phyloP scores from a whole-genome alignment of 1,140 invertebrate genomes.

The Heliconius hewitsoni region DNA sequence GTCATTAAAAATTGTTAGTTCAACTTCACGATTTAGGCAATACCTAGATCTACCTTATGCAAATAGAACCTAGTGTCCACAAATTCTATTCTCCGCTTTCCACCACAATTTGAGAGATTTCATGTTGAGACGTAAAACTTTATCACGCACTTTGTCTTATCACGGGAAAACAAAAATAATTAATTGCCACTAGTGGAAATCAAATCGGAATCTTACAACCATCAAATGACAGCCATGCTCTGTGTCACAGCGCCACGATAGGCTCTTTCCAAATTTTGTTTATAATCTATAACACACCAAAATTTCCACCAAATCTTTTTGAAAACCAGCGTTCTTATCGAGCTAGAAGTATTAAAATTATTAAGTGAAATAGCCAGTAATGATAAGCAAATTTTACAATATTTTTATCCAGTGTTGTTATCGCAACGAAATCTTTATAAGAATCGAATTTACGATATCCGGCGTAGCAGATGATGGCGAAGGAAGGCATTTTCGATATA shows the following conservation, averaged over 20 bases:
- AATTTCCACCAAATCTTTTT: too few species aligned
- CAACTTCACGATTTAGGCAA: not conserved
- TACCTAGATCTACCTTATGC: too few species aligned
- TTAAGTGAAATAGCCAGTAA: too few species aligned
- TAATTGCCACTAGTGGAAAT: not conserved
- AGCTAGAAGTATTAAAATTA: too few species aligned
- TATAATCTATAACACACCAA: too few species aligned
- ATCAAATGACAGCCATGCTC: too few species aligned
- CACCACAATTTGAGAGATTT: not conserved
- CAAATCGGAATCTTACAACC: too few species aligned
- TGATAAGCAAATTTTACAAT: not conserved
- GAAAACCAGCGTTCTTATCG: too few species aligned
- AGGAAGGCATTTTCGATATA: not conserved
- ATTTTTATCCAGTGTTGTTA: not conserved
- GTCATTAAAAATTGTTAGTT: too few species aligned
- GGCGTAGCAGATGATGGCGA: conserved; percentile 1
- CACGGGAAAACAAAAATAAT: not conserved
- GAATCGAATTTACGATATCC: conserved; percentile 4
- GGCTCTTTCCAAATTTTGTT: too few species aligned
- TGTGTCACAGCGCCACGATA: not conserved
- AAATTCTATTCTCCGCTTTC: not conserved
- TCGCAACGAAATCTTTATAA: conserved; percentile 4
- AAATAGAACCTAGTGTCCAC: not conserved
- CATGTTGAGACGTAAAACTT: not conserved
- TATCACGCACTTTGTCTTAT: not conserved